Base-by-base conservation (phyloP, 2,888 invertebrate species). In the Chloromyia formosa region DNA sequence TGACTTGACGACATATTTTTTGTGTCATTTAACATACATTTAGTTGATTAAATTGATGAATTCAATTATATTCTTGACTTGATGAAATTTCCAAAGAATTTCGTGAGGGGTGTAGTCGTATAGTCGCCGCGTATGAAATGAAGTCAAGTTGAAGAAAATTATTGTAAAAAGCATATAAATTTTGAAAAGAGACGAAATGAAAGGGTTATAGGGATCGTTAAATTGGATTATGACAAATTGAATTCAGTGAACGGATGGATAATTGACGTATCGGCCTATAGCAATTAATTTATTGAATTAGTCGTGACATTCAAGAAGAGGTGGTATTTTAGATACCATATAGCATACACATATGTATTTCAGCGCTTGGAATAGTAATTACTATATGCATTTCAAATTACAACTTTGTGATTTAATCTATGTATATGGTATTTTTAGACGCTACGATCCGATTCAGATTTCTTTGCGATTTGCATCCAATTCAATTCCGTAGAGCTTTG, bases 21-120 rank as follows among this genome's bases (percentile, higher is more conserved):
- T 79, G 79, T 79, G 79, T 78, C 79, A 79, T 79, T 79, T 79
- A 79, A 79, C 79, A 78, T 79, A 80, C 80, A 81, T 81, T 82
- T 81, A 80, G 79, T 79, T 80, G 82, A 83, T 84, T 83, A 84
- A 84, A 83, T 84, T 84, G 83, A 84, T 84, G 84, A 84, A 84
- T 83, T 83, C 73, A 73, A 73, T 73, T 73, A 73, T 35, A 35
- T 73, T 60, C 22, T 23, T 66, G 66, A 12, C 66, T 49, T 66
- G 14, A 35, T 27, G 23, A 12, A 23, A 27, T 61, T 61, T 61
- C 61, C 10, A 61, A 35, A 35, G 27, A 16, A 58, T 58, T 61
- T 12, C 23, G 14, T 20, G 35, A 61, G 16, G 61, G 61, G 61
- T 61, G 14, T 12, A 61, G 1, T 3, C 10, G 22, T 56, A 20